Base-by-base conservation (phyloP, 2,113 vertebrate genomes). In the Danionella cerebrum region DNA sequence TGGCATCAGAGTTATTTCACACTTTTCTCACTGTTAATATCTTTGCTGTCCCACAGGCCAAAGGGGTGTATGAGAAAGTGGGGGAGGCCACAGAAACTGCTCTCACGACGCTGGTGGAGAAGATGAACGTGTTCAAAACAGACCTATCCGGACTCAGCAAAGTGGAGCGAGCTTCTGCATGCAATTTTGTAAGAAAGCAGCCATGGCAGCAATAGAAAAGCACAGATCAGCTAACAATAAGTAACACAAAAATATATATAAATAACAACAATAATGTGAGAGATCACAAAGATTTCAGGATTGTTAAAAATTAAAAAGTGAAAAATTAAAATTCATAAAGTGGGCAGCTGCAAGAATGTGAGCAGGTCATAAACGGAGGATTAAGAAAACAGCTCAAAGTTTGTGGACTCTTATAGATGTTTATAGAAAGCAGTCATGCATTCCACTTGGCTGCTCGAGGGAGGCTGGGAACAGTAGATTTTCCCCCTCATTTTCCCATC, bases 71-170 rank as follows among this genome's bases (percentile, higher is more conserved):
- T 0, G 96, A 99, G 86, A 99, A 98, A 79, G 95, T 98, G 53
- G 96, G 96, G 2, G 96, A 98, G 70, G 96, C 96, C 69, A 99
- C 96, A 0, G 96, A 99, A 78, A 98, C 96, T 0, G 96, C 96
- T 7, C 85, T 99, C 79, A 96, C 90, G 0, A 98, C 96, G 59
- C 79, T 99, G 76, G 96, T 98, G 77, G 96, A 99, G 83, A 99
- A 99, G 85, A 99, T 99, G 96, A 98, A 99, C 0, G 94, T 98
- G 35, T 98, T 99, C 68, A 87, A 92, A 77, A 94, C 91, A 0
- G 86, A 95, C 52, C 63, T 93, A 52, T 86, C 84, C 7, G 71
- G 76, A 13, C 81, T 98, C 48, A 93, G 90, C 65, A 92, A 85
- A 67, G 94, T 98, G 80, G 96, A 99, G 65, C 84, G 93, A 39